These are phyloP conservation scores for Meloidogyne floridensis DNA, from an alignment of 1,140 invertebrate genomes.

Conservation along the genomic window DNA sequence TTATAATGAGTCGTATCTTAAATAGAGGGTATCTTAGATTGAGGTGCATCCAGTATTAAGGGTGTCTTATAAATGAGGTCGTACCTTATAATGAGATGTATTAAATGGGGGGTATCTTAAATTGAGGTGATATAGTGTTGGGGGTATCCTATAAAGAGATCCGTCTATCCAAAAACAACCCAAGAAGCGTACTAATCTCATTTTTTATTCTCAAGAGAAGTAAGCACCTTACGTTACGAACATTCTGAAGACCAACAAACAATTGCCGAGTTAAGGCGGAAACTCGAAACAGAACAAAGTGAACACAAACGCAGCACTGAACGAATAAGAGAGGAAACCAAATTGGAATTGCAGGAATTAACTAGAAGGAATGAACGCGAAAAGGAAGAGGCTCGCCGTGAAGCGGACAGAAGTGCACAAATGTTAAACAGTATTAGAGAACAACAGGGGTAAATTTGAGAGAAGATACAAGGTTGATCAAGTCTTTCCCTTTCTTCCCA, in stretches of 20 bases:
- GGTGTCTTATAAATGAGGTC: too few relatives aligned
- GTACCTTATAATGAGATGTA: too few relatives aligned
- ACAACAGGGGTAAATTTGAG: slow-evolving; percentile 29
- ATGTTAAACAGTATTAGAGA: slow-evolving; percentile 33
- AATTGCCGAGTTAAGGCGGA: slow-evolving; percentile 31
- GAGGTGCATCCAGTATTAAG: too few relatives aligned
- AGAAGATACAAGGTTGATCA: not conserved
- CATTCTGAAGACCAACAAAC: slow-evolving; percentile 42
- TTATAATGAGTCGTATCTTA: too few relatives aligned
- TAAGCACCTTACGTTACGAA: slow-evolving; percentile 41
- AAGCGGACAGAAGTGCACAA: slow-evolving; percentile 26
- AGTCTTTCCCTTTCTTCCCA: too few relatives aligned
- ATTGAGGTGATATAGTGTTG: too few relatives aligned
- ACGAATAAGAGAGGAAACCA: slow-evolving; percentile 20
- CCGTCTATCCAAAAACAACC: too few relatives aligned
- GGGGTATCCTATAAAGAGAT: too few relatives aligned
- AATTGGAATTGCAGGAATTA: slow-evolving; percentile 33
- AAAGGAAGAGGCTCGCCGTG: slow-evolving; percentile 30
- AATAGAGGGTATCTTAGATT: too few relatives aligned
- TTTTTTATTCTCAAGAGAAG: slow-evolving; percentile 14
- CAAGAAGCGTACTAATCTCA: too few relatives aligned
- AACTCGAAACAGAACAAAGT: slow-evolving; percentile 5
- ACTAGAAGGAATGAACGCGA: slow-evolving; percentile 36
- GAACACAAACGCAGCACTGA: slow-evolving; percentile 30
- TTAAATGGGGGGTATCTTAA: too few relatives aligned